Conservation (phyloP, 2,113 vertebrate species). For the Panthera uncia region DNA sequence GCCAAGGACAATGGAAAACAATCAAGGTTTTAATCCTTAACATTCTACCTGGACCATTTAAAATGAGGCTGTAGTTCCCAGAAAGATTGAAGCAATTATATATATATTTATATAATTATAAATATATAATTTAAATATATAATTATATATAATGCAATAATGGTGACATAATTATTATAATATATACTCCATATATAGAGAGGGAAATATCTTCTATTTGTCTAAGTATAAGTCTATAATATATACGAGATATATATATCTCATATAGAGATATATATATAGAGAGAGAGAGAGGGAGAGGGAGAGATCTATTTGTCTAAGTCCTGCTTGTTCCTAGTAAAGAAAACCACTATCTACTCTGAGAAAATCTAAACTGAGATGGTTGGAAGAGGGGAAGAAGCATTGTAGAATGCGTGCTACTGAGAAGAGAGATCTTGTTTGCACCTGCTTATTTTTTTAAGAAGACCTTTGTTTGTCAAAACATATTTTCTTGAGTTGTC, state of each 20-base stretch:
- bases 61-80: background rate
- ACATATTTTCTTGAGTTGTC: constrained; percentile 20
- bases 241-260: too few species aligned
- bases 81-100: background rate
- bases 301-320: background rate
- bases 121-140: too few species aligned
- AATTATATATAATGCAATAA: too few species aligned
- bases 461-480: constrained; percentile 45
- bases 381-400: background rate
- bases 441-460: background rate
- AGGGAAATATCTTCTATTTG: too few species aligned
- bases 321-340: background rate
- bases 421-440: background rate
- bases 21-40: background rate
- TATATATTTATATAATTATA: too few species aligned
- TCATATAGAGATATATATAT: too few species aligned
- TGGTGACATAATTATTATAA: too few species aligned
- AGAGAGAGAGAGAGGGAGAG: too few species aligned
- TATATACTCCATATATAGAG: too few species aligned
- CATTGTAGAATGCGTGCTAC: background rate
- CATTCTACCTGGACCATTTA: background rate
- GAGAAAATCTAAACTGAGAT: background rate
- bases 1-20: background rate
- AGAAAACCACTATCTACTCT: background rate
- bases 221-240: too few species aligned